These are phyloP conservation scores for Sinocyclocheilus rhinocerous DNA, from an alignment of 2,113 vertebrate genomes.

Conservation along the genomic window DNA sequence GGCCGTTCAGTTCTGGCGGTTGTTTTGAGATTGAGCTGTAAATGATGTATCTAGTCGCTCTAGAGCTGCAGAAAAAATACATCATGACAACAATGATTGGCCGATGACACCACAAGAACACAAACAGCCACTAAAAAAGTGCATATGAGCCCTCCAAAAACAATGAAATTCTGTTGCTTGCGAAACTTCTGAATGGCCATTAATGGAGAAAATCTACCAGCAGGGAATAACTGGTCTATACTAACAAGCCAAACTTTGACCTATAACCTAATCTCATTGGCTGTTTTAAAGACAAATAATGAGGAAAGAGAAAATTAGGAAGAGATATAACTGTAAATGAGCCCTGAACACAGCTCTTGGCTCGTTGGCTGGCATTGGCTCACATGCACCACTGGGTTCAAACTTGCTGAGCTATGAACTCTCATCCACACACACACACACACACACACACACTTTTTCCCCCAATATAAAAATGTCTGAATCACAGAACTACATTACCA, in stretches of 20 bases:
- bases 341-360: constrained; percentile 73
- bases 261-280: background rate
- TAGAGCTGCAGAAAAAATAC: background rate
- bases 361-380: constrained; percentile 71
- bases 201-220: background rate
- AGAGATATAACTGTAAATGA: constrained; percentile 70
- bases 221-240: background rate
- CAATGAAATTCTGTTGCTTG: background rate
- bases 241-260: background rate
- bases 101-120: background rate
- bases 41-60: background rate
- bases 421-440: constrained; percentile 57
- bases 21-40: background rate
- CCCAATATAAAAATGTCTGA: no score
- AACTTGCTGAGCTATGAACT: constrained; percentile 76
- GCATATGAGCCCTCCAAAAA: background rate
- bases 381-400: constrained; percentile 67
- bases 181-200: background rate
- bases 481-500: background rate
- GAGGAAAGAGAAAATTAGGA: constrained; percentile 32
- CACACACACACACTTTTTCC: constrained; percentile 29
- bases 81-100: background rate
- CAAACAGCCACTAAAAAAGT: background rate
- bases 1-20: background rate
- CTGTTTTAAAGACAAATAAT: constrained; percentile 17